These are phyloP conservation scores for Dione vanillae DNA, from an alignment of 2,888 invertebrate species.

Conservation along the genomic window DNA sequence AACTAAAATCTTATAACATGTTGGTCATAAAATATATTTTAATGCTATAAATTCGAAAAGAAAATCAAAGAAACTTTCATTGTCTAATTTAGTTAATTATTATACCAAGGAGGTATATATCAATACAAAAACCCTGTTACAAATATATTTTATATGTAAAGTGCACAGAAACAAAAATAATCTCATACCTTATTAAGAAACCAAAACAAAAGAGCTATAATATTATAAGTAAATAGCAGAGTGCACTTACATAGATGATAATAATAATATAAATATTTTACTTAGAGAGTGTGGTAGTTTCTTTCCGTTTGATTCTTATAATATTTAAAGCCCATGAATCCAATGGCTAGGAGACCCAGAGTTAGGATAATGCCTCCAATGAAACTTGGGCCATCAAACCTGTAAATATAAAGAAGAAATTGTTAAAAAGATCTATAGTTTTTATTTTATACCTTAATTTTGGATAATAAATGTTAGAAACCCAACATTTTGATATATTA, in stretches of 20 bases:
- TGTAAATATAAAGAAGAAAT: slow-evolving; percentile 50
- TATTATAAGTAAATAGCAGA: slow-evolving; percentile 47
- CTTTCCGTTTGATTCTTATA: slow-evolving; percentile 93
- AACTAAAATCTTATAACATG: slow-evolving; percentile 48
- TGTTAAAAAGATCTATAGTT: too few species aligned
- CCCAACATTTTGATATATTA: too few species aligned
- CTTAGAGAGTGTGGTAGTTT: slow-evolving; percentile 95
- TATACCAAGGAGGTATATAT: slow-evolving; percentile 29
- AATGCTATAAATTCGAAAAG: slow-evolving; percentile 52
- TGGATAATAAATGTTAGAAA: too few species aligned
- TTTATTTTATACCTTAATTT: too few species aligned
- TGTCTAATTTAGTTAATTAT: slow-evolving; percentile 38
- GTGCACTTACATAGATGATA: slow-evolving; percentile 69
- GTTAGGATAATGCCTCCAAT: slow-evolving; percentile 94
- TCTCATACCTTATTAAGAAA: slow-evolving; percentile 33
- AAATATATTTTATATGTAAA: slow-evolving; percentile 39
- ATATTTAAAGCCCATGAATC: slow-evolving; percentile 93
- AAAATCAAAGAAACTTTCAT: slow-evolving; percentile 46
- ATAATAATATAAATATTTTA: slow-evolving; percentile 50
- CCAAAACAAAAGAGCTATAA: slow-evolving; percentile 42
- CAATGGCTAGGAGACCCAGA: slow-evolving; percentile 90
- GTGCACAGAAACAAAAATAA: slow-evolving; percentile 50
- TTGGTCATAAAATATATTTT: slow-evolving; percentile 46
- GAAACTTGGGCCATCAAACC: slow-evolving; percentile 91
- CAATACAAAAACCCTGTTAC: slow-evolving; percentile 51